Percentiles rank a stretch among this genome's conserved stretches.
Evolutionary conservation across 2,113 vertebrate genomes (phyloP).

Genomic region (Oreotrochilus melanogaster): DNA sequence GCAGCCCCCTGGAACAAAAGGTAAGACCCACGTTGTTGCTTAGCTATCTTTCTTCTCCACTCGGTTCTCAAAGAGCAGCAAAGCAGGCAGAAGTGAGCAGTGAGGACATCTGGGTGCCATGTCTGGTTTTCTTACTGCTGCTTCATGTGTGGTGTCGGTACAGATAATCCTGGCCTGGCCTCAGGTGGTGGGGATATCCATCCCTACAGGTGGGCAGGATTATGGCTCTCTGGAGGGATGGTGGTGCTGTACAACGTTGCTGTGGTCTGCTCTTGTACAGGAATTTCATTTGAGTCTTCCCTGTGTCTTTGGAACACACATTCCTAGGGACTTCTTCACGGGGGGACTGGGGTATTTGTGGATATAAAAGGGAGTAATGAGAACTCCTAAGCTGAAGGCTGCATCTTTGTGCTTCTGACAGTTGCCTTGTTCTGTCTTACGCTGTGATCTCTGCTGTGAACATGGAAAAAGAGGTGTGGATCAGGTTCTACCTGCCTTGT

Average conservation of each 20-base stretch:
- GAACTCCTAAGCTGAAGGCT: neutral
- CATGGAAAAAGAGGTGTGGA: fast-evolving
- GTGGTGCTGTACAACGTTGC: neutral
- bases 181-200: neutral
- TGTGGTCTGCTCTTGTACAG: neutral
- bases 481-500: neutral
- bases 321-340: neutral
- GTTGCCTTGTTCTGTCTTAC: neutral
- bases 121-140: neutral
- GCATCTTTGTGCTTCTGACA: neutral
- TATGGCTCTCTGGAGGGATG: neutral
- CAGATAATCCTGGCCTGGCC: neutral
- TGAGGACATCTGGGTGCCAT: neutral
- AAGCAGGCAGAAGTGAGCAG: neutral
- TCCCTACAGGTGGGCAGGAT: neutral
- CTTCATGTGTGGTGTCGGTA: fast-evolving
- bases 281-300: neutral
- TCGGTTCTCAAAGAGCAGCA: neutral
- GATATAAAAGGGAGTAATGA: neutral
- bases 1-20: constrained; percentile 97
- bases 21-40: constrained; percentile 69
- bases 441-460: neutral
- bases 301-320: neutral
- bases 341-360: neutral
- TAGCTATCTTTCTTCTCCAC: neutral